Evolutionary conservation across 1,140 invertebrate genomes (phyloP).

Genomic region (Leptonema lineaticorne): DNA sequence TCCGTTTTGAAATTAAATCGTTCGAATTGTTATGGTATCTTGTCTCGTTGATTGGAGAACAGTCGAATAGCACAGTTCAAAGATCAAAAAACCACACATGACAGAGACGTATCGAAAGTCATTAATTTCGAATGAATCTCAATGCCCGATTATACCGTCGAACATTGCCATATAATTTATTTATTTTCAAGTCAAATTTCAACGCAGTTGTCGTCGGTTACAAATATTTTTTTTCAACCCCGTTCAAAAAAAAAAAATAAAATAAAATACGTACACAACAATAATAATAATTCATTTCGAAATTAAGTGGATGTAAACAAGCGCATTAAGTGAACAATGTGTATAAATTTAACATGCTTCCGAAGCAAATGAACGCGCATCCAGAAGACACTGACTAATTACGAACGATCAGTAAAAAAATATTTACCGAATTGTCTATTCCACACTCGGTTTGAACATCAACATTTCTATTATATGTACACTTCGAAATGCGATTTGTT

Average conservation of each 20-base stretch:
- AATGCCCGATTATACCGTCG: constrained; percentile 23
- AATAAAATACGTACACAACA: too few relatives aligned
- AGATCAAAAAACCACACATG: constrained; percentile 12
- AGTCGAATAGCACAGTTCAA: constrained; percentile 23
- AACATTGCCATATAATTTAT: neutral
- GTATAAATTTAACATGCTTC: constrained; percentile 13
- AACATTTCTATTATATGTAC: neutral
- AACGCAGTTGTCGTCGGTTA: too few relatives aligned
- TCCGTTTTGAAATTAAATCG: constrained; percentile 31
- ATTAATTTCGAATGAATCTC: constrained; percentile 25
- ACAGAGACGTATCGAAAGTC: constrained; percentile 17
- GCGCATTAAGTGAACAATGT: constrained; percentile 2
- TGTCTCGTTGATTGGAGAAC: constrained; percentile 30
- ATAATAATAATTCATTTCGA: constrained; percentile 10
- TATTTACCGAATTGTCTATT: neutral
- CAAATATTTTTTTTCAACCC: too few relatives aligned
- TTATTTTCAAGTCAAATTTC: neutral
- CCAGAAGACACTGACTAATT: constrained; percentile 20
- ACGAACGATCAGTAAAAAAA: constrained; percentile 17
- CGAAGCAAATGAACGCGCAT: constrained; percentile 23
- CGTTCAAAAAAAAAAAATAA: too few relatives aligned
- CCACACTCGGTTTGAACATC: neutral
- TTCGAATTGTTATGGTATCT: constrained; percentile 29
- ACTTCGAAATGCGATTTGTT: neutral
- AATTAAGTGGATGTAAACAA: constrained; percentile 13